These are phyloP conservation scores for Chiloscyllium plagiosum DNA, from an alignment of 2,113 vertebrate genomes.

Conservation along the genomic window DNA sequence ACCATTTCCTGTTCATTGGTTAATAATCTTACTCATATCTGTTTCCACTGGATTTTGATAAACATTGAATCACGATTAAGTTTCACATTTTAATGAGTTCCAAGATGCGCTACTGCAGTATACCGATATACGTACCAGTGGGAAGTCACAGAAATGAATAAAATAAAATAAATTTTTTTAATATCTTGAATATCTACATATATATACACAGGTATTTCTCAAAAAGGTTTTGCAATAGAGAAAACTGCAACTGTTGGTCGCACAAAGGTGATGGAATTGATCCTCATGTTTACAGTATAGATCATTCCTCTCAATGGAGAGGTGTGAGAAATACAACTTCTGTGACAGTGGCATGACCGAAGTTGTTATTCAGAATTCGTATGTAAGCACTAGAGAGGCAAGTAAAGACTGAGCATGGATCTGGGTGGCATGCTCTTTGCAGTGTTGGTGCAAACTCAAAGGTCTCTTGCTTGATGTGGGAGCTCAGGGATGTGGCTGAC, in stretches of 20 bases:
- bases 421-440: no score
- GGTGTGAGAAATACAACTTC: conserved; percentile 81
- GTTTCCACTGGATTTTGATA: not conserved
- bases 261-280: conserved; percentile 81
- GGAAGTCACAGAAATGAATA: not conserved
- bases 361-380: conserved; percentile 72
- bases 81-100: not conserved
- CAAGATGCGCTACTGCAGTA: not conserved
- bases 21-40: not conserved
- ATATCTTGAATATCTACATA: conserved; percentile 76
- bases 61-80: no score
- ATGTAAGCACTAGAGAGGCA: conserved; percentile 44
- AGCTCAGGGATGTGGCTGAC: no score
- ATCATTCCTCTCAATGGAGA: conserved; percentile 69
- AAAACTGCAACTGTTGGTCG: conserved; percentile 81
- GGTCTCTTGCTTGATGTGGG: no score
- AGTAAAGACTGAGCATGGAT: conserved; percentile 37
- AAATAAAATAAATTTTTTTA: not conserved
- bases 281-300: conserved; percentile 83
- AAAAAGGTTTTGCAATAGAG: conserved; percentile 87
- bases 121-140: not conserved
- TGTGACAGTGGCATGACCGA: conserved; percentile 73
- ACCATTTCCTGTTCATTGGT: not conserved
- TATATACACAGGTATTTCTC: conserved; percentile 79
- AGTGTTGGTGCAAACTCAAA: no score